phyloP scores from a whole-genome alignment of 1,140 invertebrate genomes.

The Patella vulgata region DNA sequence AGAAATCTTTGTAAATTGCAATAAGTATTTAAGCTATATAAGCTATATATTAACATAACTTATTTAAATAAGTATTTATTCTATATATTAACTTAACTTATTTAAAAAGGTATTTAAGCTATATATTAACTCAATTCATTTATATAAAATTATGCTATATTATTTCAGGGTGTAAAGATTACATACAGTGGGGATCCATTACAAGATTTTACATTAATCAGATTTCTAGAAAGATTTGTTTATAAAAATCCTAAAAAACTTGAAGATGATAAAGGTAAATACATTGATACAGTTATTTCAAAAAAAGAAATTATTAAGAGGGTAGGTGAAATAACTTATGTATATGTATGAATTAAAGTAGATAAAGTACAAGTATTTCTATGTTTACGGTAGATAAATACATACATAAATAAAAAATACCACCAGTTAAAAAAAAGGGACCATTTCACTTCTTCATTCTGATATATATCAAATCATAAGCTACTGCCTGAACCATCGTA shows the following conservation, averaged over 20 bases:
- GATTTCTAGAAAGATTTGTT: slow-evolving; percentile 94
- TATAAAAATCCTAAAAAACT: slow-evolving; percentile 93
- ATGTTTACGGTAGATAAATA: too few relatives aligned
- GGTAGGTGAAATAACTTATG: neutral
- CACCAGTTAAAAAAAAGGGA: neutral
- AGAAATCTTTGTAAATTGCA: too few relatives aligned
- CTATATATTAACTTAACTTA: too few relatives aligned
- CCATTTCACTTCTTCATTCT: neutral
- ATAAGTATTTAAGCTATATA: too few relatives aligned
- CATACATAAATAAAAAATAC: neutral
- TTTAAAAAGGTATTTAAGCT: too few relatives aligned
- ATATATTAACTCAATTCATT: too few relatives aligned
- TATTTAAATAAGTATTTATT: too few relatives aligned
- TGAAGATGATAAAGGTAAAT: slow-evolving; percentile 69
- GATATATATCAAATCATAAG: too few relatives aligned
- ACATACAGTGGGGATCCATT: slow-evolving; percentile 92
- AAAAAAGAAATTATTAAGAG: slow-evolving; percentile 7
- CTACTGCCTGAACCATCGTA: too few relatives aligned
- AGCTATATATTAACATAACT: too few relatives aligned
- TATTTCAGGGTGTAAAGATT: slow-evolving; percentile 69
- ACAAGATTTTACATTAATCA: slow-evolving; percentile 87
- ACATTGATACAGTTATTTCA: slow-evolving; percentile 3
- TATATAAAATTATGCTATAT: too few relatives aligned
- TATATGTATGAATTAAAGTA: neutral
- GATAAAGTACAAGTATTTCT: too few relatives aligned